Base-by-base conservation (phyloP, 2,113 vertebrate genomes). In the Pangasianodon gigas region DNA sequence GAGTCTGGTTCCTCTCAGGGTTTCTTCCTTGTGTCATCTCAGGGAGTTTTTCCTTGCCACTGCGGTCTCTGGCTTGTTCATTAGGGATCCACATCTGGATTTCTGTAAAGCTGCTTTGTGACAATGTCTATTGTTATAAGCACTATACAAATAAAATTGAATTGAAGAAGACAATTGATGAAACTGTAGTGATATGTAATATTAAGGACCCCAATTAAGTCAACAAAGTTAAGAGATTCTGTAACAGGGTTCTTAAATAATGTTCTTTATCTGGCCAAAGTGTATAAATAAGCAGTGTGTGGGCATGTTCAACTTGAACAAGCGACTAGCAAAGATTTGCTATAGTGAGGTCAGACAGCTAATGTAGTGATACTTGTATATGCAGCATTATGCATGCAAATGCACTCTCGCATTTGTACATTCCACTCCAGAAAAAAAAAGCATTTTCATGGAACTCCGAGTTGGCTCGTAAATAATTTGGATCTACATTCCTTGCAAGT, bases 391-490 rank as follows among this genome's bases (percentile, higher is more conserved):
- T 44, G 80, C 51, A 46, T 46, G 81, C 16, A 84, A 74, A 84
- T 75, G 29, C 37, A 74, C 37, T 26, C 58, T 19, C 11, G 6
- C 11, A 46, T 83, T 83, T 83, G 48, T 69, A 24, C 79, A 41
- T 41, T n/a, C 37, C 18, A 48, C 46, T 87, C 21, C 41, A 77
- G 52, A 21, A 16, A 32, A 60, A 44, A 84, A 80, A 80, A 46
- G 16, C 3, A 9, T 79, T 71, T 79, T 60, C 24, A 71, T 84
- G 86, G 32, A 88, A 46, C 60, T 83, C 44, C 58, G 46, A 75
- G 54, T 81, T 77, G 46, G 83, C 84, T 80, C 41, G 48, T 85
- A 69, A 88, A 91, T 69, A 77, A 90, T 26, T 80, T 56, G 77
- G 86, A 74, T n/a, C 24, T 62, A 52, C 26, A 82, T 81, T 58